These are phyloP conservation scores for Magallana ariakensis DNA, from an alignment of 1,140 invertebrate species.

Conservation along the genomic window DNA sequence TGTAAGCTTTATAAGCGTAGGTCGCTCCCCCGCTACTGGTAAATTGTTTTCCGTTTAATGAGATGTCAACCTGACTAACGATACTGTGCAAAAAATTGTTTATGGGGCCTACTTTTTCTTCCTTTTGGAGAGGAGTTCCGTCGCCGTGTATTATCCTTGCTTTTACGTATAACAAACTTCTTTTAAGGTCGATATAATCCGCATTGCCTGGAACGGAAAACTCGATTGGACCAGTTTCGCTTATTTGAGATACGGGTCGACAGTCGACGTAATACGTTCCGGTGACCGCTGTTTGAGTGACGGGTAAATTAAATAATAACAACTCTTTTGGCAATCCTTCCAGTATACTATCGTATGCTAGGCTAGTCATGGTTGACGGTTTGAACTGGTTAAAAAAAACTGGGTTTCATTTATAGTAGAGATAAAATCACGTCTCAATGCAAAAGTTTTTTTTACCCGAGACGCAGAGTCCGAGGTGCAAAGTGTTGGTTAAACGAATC, in stretches of 20 bases:
- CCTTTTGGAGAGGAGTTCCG: neutral
- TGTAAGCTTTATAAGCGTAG: slow-evolving; percentile 36
- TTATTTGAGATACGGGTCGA: slow-evolving; percentile 35
- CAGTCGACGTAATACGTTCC: slow-evolving; percentile 16
- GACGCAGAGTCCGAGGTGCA: neutral
- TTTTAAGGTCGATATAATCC: slow-evolving; percentile 37
- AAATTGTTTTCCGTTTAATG: neutral
- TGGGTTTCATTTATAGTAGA: too few relatives aligned
- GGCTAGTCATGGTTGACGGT: neutral
- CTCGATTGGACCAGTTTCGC: slow-evolving; percentile 23
- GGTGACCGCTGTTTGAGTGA: slow-evolving; percentile 11
- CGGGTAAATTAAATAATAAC: slow-evolving; percentile 15
- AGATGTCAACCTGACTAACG: slow-evolving; percentile 25
- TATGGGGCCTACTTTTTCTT: neutral
- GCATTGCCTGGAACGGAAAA: slow-evolving; percentile 26
- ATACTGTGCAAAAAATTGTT: slow-evolving; percentile 35
- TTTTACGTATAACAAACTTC: slow-evolving; percentile 34
- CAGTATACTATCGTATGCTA: neutral
- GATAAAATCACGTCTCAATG: neutral
- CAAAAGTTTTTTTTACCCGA: neutral
- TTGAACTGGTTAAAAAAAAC: too few relatives aligned
- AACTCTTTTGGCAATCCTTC: slow-evolving; percentile 38
- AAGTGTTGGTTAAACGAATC: neutral
- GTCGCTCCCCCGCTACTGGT: neutral
- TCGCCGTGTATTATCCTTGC: neutral